Percentiles rank a stretch among this genome's conserved stretches.
These are phyloP conservation scores for Erethizon dorsatum DNA, from an alignment of 2,797 vertebrate genomes.

Conservation along the genomic window DNA sequence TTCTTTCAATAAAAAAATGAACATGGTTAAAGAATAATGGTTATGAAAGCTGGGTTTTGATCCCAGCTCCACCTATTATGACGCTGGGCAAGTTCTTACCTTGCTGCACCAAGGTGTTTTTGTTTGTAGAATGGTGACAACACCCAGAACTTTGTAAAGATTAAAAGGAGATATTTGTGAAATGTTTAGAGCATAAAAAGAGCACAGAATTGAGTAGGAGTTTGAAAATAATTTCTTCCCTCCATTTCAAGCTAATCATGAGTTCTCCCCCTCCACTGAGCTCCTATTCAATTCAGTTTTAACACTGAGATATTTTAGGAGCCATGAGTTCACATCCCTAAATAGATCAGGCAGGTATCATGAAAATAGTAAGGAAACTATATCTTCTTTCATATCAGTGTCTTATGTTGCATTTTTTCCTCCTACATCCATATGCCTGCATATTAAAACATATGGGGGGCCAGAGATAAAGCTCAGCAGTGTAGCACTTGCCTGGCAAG, in stretches of 20 bases:
- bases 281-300: background rate
- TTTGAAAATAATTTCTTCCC: conserved; percentile 1
- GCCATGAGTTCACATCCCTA: background rate
- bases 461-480: too few species aligned
- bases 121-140: conserved; percentile 34
- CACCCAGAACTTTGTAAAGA: background rate
- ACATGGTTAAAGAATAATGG: background rate
- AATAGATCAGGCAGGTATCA: background rate
- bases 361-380: background rate
- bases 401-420: background rate
- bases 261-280: background rate
- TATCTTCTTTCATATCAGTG: background rate
- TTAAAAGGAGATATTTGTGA: conserved; percentile 21
- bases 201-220: background rate
- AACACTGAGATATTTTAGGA: background rate
- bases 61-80: background rate
- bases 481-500: too few species aligned
- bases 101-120: background rate
- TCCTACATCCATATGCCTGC: background rate
- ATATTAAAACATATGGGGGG: background rate
- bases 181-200: background rate
- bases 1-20: background rate
- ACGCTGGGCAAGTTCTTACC: background rate
- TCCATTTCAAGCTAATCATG: background rate
- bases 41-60: background rate